A percentile compares a stretch with the other conserved stretches of the same genome.
Conservation (phyloP, 2,113 vertebrate genomes). For the Dicaeum eximium region DNA sequence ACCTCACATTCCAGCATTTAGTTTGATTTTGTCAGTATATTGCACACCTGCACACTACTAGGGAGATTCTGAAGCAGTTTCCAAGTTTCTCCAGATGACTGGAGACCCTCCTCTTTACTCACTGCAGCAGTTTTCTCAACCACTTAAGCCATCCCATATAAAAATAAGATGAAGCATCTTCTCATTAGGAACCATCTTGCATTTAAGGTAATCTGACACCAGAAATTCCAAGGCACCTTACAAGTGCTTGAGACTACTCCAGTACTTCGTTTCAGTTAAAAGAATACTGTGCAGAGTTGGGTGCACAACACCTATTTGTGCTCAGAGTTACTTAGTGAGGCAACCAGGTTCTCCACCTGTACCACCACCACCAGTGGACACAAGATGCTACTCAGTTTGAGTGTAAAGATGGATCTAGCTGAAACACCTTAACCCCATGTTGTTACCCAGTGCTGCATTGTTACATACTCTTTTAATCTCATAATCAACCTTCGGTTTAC, state of each 20-base stretch:
- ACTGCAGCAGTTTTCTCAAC: not conserved
- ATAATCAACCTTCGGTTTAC: conserved; percentile 64
- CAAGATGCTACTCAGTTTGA: not conserved
- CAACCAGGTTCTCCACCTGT: not conserved
- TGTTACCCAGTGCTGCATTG: not conserved
- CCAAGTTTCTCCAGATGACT: not conserved
- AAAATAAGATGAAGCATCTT: not conserved
- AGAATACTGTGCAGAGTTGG: not conserved
- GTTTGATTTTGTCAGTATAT: not conserved
- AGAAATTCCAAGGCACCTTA: not conserved
- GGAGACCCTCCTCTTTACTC: not conserved
- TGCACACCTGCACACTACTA: not conserved
- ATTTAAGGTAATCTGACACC: not conserved
- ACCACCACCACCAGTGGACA: conserved; percentile 1
- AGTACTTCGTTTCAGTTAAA: not conserved
- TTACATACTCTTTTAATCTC: conserved; percentile 70
- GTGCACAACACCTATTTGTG: not conserved
- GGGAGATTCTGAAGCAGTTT: not conserved
- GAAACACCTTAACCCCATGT: conserved; percentile 5
- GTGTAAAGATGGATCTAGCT: not conserved
- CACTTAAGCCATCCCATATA: not conserved
- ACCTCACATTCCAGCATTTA: not conserved
- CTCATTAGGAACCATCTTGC: not conserved
- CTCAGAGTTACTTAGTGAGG: not conserved
- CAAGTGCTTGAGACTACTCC: not conserved